phyloP scores from a whole-genome alignment of 2,797 vertebrate genomes.

The Hippocampus kuda region DNA sequence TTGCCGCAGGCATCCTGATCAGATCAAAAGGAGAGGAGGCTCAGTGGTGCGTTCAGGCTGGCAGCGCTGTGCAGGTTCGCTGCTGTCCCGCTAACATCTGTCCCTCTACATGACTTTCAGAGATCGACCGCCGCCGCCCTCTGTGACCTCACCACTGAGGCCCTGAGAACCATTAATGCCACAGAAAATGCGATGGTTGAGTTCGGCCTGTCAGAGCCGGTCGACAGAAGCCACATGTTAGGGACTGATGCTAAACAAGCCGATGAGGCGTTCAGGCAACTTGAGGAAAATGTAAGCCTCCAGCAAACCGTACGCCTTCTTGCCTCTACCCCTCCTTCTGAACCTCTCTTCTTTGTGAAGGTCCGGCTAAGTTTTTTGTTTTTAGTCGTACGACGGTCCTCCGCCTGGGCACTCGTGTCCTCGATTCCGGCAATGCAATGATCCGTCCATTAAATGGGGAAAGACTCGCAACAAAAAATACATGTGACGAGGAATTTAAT shows the following conservation, averaged over 20 bases:
- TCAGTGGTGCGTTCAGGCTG: background rate
- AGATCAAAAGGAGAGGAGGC: background rate
- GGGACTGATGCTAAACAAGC: constrained; percentile 65
- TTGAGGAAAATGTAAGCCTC: constrained; percentile 80
- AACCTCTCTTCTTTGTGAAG: background rate
- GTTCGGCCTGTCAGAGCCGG: constrained; percentile 60
- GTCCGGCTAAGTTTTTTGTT: background rate
- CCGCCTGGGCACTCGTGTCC: background rate
- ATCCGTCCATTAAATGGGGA: background rate
- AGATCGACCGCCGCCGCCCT: constrained; percentile 74
- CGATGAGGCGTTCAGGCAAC: constrained; percentile 70
- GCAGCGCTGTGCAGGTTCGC: background rate
- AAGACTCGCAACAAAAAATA: too few species aligned
- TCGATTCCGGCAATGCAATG: background rate
- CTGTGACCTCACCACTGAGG: constrained; percentile 79
- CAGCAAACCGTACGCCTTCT: constrained; percentile 15
- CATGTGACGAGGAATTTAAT: too few species aligned
- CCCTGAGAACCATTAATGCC: constrained; percentile 77
- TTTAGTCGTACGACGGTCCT: background rate
- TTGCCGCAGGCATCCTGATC: background rate
- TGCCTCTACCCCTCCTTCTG: background rate
- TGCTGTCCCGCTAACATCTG: constrained; percentile 1
- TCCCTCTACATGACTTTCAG: constrained; percentile 52
- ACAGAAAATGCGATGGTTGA: constrained; percentile 71
- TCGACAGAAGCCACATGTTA: constrained; percentile 52